A percentile compares a stretch with the other conserved stretches of the same genome.
These are phyloP conservation scores for Agriopis leucophaearia DNA, from an alignment of 2,888 invertebrate genomes.

Conservation along the genomic window DNA sequence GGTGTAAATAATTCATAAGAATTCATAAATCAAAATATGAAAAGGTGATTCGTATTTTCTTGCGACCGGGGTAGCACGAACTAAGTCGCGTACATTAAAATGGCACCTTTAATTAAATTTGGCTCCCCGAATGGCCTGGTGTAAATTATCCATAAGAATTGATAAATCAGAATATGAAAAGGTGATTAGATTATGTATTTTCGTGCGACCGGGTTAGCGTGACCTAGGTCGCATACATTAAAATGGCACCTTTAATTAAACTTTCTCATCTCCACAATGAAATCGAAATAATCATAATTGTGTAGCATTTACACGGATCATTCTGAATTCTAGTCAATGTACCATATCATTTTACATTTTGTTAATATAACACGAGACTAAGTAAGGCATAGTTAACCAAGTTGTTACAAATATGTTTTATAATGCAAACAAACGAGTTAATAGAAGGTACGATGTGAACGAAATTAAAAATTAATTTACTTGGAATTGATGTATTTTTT, in stretches of 20 bases:
- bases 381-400: constrained; percentile 80
- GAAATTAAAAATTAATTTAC: constrained; percentile 82
- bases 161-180: too few species aligned
- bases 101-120: neutral
- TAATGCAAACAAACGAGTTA: constrained; percentile 81
- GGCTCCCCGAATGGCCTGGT: too few species aligned
- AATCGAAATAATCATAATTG: constrained; percentile 13
- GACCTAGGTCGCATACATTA: neutral
- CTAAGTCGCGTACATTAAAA: neutral
- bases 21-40: too few species aligned
- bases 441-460: constrained; percentile 83
- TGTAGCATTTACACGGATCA: constrained; percentile 56
- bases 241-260: neutral
- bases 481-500: constrained; percentile 60
- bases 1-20: too few species aligned
- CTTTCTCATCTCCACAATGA: constrained; percentile 14
- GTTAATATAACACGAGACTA: constrained; percentile 64
- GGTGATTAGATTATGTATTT: too few species aligned
- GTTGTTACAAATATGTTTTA: constrained; percentile 85
- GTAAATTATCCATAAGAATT: too few species aligned
- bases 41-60: too few species aligned
- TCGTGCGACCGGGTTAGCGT: too few species aligned
- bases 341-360: constrained; percentile 84
- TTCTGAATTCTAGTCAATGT: constrained; percentile 76
- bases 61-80: too few species aligned